Evolutionary conservation across 2,113 vertebrate species (phyloP), one percentile per base, ranked within the genome.

Genomic region (Toxotes jaculatrix): DNA sequence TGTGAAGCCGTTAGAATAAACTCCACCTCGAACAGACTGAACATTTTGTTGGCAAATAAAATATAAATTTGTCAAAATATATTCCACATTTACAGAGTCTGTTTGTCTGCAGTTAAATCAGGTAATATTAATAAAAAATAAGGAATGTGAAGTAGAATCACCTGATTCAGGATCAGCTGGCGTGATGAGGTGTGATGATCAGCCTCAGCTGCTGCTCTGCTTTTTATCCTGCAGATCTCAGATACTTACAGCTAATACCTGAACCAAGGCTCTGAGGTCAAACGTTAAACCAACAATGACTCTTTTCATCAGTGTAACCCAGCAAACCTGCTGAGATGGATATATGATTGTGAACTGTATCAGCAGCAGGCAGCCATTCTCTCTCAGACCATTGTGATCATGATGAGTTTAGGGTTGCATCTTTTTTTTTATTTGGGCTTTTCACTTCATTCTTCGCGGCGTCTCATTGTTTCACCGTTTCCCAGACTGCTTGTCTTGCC

Each of bases 151-250:
- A 42, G n/a, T 0, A 17, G 23, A 68, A 63, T 74, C 45, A 82
- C 79, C 71, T 69, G 19, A 14, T 34, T 8, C 2, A 14, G 64
- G 74, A 63, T 23, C 62, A 64, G 49, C 34, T 40, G 38, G 9
- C 38, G 70, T 47, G 49, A 7, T 19, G 42, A n/a, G 23, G 3
- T 43, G 2, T n/a, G 40, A 27, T 27, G 27, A 27, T 3, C 13
- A 13, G 4, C 0, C 10, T 45, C 27, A 4, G 31, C 43, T 49
- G 60, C 27, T 9, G 12, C n/a, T n/a, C 47, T 9, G 31, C 43
- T 38, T 74, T 85, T 80, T 85, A 85, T 88, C 13, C 49, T n/a
- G 32, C 32, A 53, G 32, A 23, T 53, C 5, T 0, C 32, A 1
- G 17, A 31, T 21, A 21, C 62, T 13, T 55, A 55, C 38, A 47